Conservation (phyloP, 1,140 invertebrate genomes). For the Leguminivora glycinivorella region DNA sequence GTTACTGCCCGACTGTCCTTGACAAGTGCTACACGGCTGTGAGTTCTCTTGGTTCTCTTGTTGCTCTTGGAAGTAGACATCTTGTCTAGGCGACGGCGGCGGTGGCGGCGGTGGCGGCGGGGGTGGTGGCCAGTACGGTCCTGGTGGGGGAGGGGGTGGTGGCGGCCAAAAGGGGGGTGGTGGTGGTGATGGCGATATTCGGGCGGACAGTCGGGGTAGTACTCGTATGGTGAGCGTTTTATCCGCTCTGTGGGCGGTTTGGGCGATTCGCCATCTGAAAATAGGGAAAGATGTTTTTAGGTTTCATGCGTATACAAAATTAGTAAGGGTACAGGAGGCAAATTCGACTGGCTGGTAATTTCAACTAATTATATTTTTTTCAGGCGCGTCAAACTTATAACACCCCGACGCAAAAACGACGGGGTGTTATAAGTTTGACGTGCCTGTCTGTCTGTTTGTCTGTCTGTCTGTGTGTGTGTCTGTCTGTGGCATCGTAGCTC, state of each 20-base stretch:
- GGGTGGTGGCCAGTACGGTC: conserved; percentile 33
- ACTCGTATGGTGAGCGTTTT: conserved; percentile 46
- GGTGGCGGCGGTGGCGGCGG: conserved; percentile 35
- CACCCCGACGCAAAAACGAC: no score
- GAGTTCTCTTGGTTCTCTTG: conserved; percentile 16
- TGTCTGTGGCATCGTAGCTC: no score
- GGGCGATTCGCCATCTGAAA: conserved; percentile 38
- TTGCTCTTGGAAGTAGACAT: not conserved
- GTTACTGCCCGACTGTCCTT: conserved; percentile 24
- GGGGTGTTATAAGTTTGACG: no score
- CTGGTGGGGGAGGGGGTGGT: conserved; percentile 32
- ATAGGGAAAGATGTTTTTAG: no score
- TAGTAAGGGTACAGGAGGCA: no score
- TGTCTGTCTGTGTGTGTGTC: no score
- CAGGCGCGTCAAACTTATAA: no score
- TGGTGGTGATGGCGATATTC: not conserved
- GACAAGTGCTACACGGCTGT: conserved; percentile 32
- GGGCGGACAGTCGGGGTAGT: conserved; percentile 31
- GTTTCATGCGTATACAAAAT: no score
- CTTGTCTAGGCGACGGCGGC: conserved; percentile 34
- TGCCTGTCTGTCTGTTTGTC: no score
- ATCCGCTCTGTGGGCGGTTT: conserved; percentile 34
- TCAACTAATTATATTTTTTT: no score
- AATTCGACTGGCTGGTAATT: no score
- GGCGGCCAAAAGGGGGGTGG: conserved; percentile 18